Conservation (phyloP, 2,888 invertebrate genomes). For the Leucophenga maculata region DNA sequence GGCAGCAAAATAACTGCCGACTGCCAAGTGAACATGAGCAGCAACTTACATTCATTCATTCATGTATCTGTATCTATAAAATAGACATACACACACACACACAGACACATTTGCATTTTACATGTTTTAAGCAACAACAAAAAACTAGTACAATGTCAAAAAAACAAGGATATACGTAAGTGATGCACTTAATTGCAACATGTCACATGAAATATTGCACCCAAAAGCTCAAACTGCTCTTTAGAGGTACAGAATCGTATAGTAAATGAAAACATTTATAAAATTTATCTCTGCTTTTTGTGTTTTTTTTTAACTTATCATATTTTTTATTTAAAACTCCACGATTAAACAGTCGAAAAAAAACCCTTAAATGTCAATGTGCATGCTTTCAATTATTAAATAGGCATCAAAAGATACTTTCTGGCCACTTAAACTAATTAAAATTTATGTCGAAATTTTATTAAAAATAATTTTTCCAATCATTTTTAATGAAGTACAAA, state of each 20-base stretch:
- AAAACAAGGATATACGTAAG: conserved; percentile 5
- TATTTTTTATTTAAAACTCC: background rate
- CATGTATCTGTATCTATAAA: conserved; percentile 1
- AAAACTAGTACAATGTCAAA: conserved; percentile 6
- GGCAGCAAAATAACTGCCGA: background rate
- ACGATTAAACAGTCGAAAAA: background rate
- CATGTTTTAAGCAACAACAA: conserved; percentile 2
- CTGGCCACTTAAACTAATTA: conserved; percentile 7
- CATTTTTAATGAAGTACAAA: background rate
- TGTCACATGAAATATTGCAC: conserved; percentile 20
- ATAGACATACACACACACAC: background rate
- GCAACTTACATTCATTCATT: background rate
- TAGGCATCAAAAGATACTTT: conserved; percentile 2
- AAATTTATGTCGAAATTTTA: background rate
- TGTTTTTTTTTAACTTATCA: too few species aligned
- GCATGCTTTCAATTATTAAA: conserved; percentile 19
- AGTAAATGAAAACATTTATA: background rate
- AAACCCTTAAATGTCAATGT: background rate
- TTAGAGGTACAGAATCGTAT: too few species aligned
- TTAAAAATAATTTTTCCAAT: background rate
- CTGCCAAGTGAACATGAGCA: background rate
- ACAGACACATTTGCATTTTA: background rate
- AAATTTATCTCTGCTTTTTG: too few species aligned
- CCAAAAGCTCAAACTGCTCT: background rate
- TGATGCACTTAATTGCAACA: conserved; percentile 27